Conservation (phyloP, 2,888 invertebrate genomes). For the Hedya salicella region DNA sequence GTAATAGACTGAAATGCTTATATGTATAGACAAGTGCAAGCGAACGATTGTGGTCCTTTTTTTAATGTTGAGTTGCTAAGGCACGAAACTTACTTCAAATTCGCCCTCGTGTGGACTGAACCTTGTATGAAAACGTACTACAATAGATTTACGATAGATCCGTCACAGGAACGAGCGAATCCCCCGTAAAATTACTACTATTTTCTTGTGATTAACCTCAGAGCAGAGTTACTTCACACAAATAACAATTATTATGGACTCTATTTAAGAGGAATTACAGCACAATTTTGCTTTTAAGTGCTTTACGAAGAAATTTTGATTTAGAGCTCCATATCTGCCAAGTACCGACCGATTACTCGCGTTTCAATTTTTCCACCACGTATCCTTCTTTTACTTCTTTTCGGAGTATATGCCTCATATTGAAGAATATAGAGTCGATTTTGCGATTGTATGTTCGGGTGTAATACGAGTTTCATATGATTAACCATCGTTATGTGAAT, state of each 20-base stretch:
- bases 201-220: constrained; percentile 59
- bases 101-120: constrained; percentile 10
- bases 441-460: not conserved
- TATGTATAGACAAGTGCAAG: too few relatives aligned
- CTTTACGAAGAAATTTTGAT: constrained; percentile 74
- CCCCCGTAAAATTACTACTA: constrained; percentile 67
- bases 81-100: too few relatives aligned
- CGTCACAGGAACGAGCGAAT: constrained; percentile 59
- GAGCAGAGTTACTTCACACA: constrained; percentile 52
- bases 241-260: constrained; percentile 45
- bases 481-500: constrained; percentile 60
- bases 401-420: constrained; percentile 4
- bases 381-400: not conserved
- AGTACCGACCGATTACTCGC: constrained; percentile 63
- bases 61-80: not conserved
- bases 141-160: constrained; percentile 58
- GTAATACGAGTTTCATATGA: constrained; percentile 16
- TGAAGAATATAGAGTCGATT: not conserved
- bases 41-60: too few relatives aligned
- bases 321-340: constrained; percentile 76
- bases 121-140: constrained; percentile 24
- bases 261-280: constrained; percentile 47
- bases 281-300: constrained; percentile 47
- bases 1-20: too few relatives aligned
- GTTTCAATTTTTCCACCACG: not conserved